Conservation (phyloP, 2,797 vertebrate genomes). For the Epinephelus awoara region DNA sequence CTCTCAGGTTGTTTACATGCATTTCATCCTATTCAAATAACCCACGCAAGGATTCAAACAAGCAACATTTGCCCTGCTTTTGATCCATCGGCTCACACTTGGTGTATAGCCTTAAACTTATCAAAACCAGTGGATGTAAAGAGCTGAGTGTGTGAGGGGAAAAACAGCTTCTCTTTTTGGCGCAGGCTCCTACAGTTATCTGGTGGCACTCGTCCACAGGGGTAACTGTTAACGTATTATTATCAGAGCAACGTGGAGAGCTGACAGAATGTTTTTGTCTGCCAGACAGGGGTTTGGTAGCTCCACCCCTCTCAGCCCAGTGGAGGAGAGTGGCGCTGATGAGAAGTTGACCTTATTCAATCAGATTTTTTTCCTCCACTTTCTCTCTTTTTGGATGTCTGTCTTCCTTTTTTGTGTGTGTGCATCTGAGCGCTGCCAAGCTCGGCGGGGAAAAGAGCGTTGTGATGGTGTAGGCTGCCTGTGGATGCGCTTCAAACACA, state of each 20-base stretch:
- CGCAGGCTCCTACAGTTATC: constrained; percentile 51
- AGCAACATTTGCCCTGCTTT: constrained; percentile 22
- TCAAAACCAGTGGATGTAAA: constrained; percentile 35
- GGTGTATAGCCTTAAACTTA: constrained; percentile 30
- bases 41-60: constrained; percentile 22
- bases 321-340: constrained; percentile 33
- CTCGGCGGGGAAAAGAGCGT: constrained; percentile 49
- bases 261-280: constrained; percentile 70
- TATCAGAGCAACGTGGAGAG: constrained; percentile 65
- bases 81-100: constrained; percentile 19
- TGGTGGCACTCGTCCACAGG: constrained; percentile 53
- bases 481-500: constrained; percentile 76
- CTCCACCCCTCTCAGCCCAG: constrained; percentile 51
- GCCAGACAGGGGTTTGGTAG: constrained; percentile 53
- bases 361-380: constrained; percentile 30
- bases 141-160: constrained; percentile 22
- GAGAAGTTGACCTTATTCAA: constrained; percentile 70
- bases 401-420: constrained; percentile 39
- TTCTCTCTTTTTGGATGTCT: constrained; percentile 43
- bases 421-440: constrained; percentile 60
- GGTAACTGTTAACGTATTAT: constrained; percentile 65
- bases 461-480: constrained; percentile 66
- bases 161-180: constrained; percentile 38
- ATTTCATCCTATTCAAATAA: constrained; percentile 34
- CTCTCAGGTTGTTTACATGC: constrained; percentile 43